Conservation (phyloP, 2,888 invertebrate genomes). For the Ectemnius cavifrons region DNA sequence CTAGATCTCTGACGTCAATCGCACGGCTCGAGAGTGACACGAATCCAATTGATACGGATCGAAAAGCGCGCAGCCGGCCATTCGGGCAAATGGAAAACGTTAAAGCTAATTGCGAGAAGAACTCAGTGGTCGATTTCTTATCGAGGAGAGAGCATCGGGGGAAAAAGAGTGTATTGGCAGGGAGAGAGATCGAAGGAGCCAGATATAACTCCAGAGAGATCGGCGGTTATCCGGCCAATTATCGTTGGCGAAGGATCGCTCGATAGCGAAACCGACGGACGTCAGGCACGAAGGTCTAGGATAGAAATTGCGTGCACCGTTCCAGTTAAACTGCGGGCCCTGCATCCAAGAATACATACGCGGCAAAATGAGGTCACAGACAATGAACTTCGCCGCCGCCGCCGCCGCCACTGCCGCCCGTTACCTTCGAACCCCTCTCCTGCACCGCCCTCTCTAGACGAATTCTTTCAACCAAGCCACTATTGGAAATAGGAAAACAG, state of each 20-base stretch:
- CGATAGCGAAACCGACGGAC: constrained; percentile 39
- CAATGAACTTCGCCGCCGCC: constrained; percentile 61
- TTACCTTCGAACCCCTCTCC: constrained; percentile 33
- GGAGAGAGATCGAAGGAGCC: background rate
- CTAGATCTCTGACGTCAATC: too few relatives aligned
- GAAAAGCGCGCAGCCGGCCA: too few relatives aligned
- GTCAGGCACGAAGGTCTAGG: constrained; percentile 60
- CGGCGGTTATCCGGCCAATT: constrained; percentile 30
- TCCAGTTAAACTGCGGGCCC: constrained; percentile 49
- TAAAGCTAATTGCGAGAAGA: too few relatives aligned
- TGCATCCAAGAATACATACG: constrained; percentile 35
- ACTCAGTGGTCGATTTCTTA: too few relatives aligned
- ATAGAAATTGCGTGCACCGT: constrained; percentile 60
- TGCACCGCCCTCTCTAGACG: background rate
- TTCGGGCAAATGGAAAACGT: too few relatives aligned
- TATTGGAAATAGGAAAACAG: too few relatives aligned
- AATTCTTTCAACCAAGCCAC: too few relatives aligned
- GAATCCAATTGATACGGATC: too few relatives aligned
- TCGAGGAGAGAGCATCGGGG: too few relatives aligned
- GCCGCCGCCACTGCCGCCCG: too few relatives aligned
- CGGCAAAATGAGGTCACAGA: constrained; percentile 53
- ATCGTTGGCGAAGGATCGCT: constrained; percentile 36
- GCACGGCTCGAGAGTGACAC: too few relatives aligned
- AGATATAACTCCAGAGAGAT: constrained; percentile 11
- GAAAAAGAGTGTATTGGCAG: background rate